phyloP scores from a whole-genome alignment of 2,797 vertebrate genomes.

The Rallus crepitans region DNA sequence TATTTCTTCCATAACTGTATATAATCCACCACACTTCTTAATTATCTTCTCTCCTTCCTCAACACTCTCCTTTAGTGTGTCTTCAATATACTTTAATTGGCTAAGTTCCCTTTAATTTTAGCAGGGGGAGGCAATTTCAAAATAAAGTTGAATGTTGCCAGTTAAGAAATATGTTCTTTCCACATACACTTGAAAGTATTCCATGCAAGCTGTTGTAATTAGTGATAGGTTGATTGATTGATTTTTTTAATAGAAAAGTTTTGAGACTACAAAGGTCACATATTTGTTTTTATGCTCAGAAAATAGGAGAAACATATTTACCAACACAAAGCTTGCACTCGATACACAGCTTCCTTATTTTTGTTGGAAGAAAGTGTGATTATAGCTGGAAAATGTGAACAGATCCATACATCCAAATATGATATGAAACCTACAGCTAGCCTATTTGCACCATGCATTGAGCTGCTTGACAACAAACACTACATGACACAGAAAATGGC shows the following conservation, averaged over 20 bases:
- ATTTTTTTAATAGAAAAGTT: constrained; percentile 14
- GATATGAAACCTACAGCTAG: not conserved
- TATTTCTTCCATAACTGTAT: not conserved
- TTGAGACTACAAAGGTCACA: not conserved
- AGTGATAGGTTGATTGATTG: constrained; percentile 5
- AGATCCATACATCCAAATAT: not conserved
- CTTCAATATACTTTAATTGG: not conserved
- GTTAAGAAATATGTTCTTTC: constrained; percentile 35
- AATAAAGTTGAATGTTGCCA: not conserved
- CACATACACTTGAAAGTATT: not conserved
- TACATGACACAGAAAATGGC: not conserved
- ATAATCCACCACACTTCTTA: not conserved
- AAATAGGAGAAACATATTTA: constrained; percentile 33
- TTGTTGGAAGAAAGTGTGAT: not conserved
- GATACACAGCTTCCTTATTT: constrained; percentile 47
- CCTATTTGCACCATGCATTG: not conserved
- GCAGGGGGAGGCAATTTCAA: not conserved
- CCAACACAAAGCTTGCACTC: constrained; percentile 33
- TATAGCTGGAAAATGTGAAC: constrained; percentile 28
- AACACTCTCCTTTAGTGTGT: not conserved
- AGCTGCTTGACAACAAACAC: not conserved
- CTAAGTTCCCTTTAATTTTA: constrained; percentile 17
- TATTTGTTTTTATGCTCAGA: constrained; percentile 31
- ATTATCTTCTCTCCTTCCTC: not conserved
- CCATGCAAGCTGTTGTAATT: constrained; percentile 7